A percentile compares a stretch with the other conserved stretches of the same genome.
Evolutionary conservation across 2,113 vertebrate genomes (phyloP).

Genomic region (Platysteira castanea): DNA sequence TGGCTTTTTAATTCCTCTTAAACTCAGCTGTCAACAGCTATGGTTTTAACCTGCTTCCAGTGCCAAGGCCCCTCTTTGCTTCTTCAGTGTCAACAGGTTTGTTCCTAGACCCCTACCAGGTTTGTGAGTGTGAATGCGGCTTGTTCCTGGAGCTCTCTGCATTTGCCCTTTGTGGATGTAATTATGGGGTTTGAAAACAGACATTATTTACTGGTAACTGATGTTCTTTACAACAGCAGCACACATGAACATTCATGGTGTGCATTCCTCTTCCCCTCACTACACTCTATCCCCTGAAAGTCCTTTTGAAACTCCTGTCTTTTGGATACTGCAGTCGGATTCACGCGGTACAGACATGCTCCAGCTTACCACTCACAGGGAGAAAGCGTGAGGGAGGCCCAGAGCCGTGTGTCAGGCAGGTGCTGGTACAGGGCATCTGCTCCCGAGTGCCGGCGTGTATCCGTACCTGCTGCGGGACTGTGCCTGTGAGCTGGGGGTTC

Average conservation of each 20-base stretch:
- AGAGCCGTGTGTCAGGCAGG: background rate
- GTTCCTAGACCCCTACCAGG: background rate
- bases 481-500: background rate
- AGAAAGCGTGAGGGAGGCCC: background rate
- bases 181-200: background rate
- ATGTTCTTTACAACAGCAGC: background rate
- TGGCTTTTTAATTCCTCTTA: background rate
- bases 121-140: background rate
- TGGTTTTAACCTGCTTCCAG: background rate
- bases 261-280: background rate
- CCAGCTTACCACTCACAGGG: rapidly evolving
- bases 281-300: background rate
- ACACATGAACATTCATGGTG: rapidly evolving
- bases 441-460: background rate
- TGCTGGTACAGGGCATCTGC: background rate
- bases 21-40: background rate
- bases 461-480: background rate
- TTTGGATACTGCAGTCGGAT: background rate
- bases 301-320: background rate
- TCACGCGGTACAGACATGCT: rapidly evolving
- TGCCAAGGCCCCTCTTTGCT: background rate
- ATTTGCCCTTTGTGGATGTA: background rate
- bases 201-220: background rate
- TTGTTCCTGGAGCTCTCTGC: background rate
- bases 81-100: background rate